These are phyloP conservation scores for Gonioctena quinquepunctata DNA, from an alignment of 1,140 invertebrate genomes.

Conservation along the genomic window DNA sequence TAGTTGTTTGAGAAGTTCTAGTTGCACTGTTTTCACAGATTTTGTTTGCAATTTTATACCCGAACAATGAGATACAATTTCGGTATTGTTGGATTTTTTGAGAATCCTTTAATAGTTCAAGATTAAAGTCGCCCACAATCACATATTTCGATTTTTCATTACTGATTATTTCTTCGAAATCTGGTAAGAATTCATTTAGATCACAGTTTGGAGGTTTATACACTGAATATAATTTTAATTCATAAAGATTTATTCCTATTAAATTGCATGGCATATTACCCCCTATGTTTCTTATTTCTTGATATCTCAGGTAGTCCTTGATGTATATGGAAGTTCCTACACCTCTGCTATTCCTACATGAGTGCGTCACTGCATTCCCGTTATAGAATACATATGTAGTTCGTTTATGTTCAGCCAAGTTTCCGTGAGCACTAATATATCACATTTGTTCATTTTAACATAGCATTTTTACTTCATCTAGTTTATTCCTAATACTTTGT, in stretches of 20 bases:
- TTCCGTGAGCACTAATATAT: slow-evolving; percentile 12
- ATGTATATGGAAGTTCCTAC: neutral
- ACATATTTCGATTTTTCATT: neutral
- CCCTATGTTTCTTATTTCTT: neutral
- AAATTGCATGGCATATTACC: neutral
- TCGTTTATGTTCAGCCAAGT: slow-evolving; percentile 12
- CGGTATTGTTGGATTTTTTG: neutral
- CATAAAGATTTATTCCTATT: too few species aligned
- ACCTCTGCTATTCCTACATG: neutral
- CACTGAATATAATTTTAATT: too few species aligned
- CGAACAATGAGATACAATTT: neutral
- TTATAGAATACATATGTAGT: neutral
- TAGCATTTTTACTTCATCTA: slow-evolving; percentile 14
- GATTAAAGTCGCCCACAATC: too few species aligned
- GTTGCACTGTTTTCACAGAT: neutral
- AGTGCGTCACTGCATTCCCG: neutral
- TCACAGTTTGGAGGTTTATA: too few species aligned
- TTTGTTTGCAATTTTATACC: neutral
- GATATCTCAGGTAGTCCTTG: neutral
- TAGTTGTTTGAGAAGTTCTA: neutral
- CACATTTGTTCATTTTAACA: slow-evolving; percentile 10
- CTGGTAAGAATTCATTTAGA: neutral
- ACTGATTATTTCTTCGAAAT: neutral
- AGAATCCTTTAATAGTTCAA: neutral
- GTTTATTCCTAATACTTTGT: slow-evolving; percentile 21